Evolutionary conservation across 2,888 invertebrate species (phyloP).

Genomic region (Leucophora obtusa): DNA sequence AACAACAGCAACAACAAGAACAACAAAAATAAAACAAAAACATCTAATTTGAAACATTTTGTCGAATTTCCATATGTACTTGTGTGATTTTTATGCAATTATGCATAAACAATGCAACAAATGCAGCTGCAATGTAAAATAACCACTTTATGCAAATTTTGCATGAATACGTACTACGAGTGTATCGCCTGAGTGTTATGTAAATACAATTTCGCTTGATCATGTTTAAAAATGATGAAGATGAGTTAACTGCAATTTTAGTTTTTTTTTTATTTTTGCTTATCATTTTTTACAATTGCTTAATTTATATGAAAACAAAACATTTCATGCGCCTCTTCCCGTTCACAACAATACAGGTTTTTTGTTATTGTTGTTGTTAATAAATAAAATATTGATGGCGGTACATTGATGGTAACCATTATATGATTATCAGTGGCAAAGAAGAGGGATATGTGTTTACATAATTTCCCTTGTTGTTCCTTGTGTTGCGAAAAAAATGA

Average conservation of each 20-base stretch:
- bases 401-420: background rate
- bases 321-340: background rate
- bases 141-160: conserved; percentile 44
- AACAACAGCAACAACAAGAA: background rate
- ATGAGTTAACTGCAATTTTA: conserved; percentile 13
- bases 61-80: conserved; percentile 12
- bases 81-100: conserved; percentile 24
- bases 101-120: conserved; percentile 16
- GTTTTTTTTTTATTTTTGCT: conserved; percentile 3
- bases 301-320: conserved; percentile 21
- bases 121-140: conserved; percentile 20
- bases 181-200: background rate
- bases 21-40: background rate
- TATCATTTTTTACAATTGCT: conserved; percentile 42
- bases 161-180: too few relatives aligned
- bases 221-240: conserved; percentile 29
- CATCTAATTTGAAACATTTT: conserved; percentile 40
- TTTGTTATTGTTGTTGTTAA: background rate
- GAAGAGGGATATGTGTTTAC: background rate
- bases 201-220: conserved; percentile 24
- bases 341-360: background rate
- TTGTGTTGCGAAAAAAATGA: background rate
- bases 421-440: background rate
- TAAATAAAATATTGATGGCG: background rate
- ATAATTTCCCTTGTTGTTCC: background rate